Evolutionary conservation across 2,797 vertebrate genomes (phyloP), one percentile per base, ranked within the genome.

Genomic region (Clamator glandarius): DNA sequence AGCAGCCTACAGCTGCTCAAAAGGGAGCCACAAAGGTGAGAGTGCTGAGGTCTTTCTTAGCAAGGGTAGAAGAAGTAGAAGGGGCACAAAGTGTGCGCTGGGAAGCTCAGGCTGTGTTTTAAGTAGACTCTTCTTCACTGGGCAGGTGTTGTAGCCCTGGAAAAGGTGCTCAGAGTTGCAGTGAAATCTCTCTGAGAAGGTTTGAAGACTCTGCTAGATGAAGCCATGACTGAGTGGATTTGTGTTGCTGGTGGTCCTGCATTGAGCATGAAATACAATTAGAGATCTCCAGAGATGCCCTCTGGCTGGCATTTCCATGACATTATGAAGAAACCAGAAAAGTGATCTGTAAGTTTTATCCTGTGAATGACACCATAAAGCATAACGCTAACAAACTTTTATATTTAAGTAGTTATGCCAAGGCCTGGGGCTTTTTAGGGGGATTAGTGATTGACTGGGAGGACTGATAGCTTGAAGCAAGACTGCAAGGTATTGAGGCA

Each of bases 401-500:
- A 25, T 24, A 52, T 76, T 74, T 82, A 76, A 89, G 36, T 41
- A 54, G 69, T 61, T 74, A 86, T 48, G n/a, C 19, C 26, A 78
- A 79, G 42, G 21, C 66, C 11, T 3, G 44, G 29, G 42, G 16
- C 5, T 58, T 83, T 67, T 77, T 75, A 57, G 28, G 11, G 62
- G 31, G n/a, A 75, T 83, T 95, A 69, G 83, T 52, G 87, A 73
- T 63, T 94, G 84, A 61, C 84, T 82, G 63, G n/a, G 48, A 72
- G 67, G 66, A 48, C 15, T 93, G 84, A 90, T 89, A 80, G 84
- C 82, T 89, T 70, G 68, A 75, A 94, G 94, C 73, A 90, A 92
- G 74, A 15, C 84, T 96, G 88, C 42, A 36, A 77, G 92, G 79
- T 29, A 11, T 86, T 94, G 87, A 95, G 78, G 33, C 23, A 84